Percentiles rank a stretch among this genome's conserved stretches.
phyloP scores from a whole-genome alignment of 1,140 invertebrate species.

The Drosophila athabasca region DNA sequence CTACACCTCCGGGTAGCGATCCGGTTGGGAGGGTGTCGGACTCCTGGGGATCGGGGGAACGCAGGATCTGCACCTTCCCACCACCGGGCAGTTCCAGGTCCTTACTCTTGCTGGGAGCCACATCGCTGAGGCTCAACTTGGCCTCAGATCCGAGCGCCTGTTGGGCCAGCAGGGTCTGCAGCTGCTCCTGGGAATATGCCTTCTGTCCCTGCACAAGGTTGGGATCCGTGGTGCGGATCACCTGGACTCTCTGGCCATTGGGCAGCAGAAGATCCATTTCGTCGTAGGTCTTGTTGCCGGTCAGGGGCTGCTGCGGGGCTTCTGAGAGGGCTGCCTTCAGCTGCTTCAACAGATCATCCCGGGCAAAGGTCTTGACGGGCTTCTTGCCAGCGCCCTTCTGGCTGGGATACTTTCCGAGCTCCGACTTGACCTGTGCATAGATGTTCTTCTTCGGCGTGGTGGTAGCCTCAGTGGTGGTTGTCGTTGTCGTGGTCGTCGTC shows the following conservation, averaged over 20 bases:
- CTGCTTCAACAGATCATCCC: slow-evolving; percentile 88
- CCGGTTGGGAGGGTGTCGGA: slow-evolving; percentile 56
- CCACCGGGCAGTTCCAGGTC: slow-evolving; percentile 89
- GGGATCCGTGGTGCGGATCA: slow-evolving; percentile 88
- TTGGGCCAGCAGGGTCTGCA: slow-evolving; percentile 70
- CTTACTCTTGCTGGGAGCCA: slow-evolving; percentile 84
- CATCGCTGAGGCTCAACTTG: slow-evolving; percentile 66
- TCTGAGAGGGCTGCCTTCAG: slow-evolving; percentile 89
- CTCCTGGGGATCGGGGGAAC: slow-evolving; percentile 85
- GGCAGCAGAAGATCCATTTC: slow-evolving; percentile 89
- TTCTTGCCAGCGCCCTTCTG: slow-evolving; percentile 75
- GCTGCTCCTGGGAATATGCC: slow-evolving; percentile 75
- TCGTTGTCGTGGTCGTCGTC: slow-evolving; percentile 83
- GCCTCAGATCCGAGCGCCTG: slow-evolving; percentile 58
- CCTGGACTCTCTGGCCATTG: slow-evolving; percentile 90
- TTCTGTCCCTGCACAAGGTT: slow-evolving; percentile 85
- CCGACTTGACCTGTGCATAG: slow-evolving; percentile 72
- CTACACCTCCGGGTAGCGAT: slow-evolving; percentile 68
- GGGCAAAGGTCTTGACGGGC: slow-evolving; percentile 83
- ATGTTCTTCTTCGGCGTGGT: slow-evolving; percentile 68
- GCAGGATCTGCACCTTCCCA: slow-evolving; percentile 89
- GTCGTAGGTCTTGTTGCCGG: slow-evolving; percentile 87
- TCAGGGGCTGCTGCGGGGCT: slow-evolving; percentile 86
- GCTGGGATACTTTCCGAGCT: slow-evolving; percentile 68
- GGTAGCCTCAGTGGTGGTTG: slow-evolving; percentile 78